Evolutionary conservation across 2,113 vertebrate species (phyloP).

Genomic region (Odobenus rosmarus): DNA sequence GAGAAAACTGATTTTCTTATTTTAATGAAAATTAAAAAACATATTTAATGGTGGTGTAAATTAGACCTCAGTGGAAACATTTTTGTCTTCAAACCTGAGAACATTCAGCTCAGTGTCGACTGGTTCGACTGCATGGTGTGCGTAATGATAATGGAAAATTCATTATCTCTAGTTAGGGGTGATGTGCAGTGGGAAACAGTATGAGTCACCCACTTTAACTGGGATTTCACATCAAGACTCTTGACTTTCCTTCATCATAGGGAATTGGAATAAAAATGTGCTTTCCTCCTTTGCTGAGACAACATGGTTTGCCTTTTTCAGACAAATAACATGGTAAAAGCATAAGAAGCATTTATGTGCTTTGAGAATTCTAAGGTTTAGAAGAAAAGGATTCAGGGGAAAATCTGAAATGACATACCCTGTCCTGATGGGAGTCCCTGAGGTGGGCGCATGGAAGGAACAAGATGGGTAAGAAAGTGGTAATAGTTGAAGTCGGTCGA

Average conservation of each 20-base stretch:
- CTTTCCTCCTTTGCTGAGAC: neutral
- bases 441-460: neutral
- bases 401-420: neutral
- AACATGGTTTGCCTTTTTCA: neutral
- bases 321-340: neutral
- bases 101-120: neutral
- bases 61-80: conserved; percentile 60
- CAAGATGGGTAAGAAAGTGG: neutral
- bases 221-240: neutral
- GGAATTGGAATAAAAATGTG: neutral
- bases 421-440: neutral
- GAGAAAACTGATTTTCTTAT: conserved; percentile 65
- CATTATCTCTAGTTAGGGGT: neutral
- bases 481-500: neutral
- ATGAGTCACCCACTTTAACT: neutral
- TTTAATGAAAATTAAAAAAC: conserved; percentile 68
- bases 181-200: neutral
- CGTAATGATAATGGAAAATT: neutral
- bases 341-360: neutral
- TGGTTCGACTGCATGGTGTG: neutral
- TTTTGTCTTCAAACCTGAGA: conserved; percentile 45
- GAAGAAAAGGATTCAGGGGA: neutral
- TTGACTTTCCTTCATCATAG: neutral
- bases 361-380: neutral
- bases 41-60: conserved; percentile 62